Conservation (phyloP, 2,797 vertebrate genomes). For the Syndactyla subalaris region DNA sequence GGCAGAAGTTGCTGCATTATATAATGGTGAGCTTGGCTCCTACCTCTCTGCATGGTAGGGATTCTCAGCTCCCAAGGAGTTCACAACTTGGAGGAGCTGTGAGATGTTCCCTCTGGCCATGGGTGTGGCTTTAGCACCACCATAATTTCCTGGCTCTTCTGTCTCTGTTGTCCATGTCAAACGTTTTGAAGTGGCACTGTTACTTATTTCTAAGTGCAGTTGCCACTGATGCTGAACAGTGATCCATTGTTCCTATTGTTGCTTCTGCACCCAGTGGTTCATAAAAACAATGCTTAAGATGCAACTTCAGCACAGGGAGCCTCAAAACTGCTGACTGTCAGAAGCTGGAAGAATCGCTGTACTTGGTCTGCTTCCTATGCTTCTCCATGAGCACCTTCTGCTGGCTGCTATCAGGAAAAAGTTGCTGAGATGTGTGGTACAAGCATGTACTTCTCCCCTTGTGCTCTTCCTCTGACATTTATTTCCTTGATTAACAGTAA, state of each 20-base stretch:
- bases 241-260: constrained; percentile 68
- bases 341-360: neutral
- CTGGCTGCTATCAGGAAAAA: neutral
- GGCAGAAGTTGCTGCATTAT: neutral
- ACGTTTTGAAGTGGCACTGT: constrained; percentile 56
- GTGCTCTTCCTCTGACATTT: neutral
- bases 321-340: constrained; percentile 44
- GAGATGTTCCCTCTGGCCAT: constrained; percentile 30
- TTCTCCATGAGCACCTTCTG: neutral
- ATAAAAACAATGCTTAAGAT: constrained; percentile 64
- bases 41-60: constrained; percentile 42
- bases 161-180: constrained; percentile 43
- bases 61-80: constrained; percentile 16
- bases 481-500: neutral
- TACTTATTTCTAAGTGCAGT: constrained; percentile 63
- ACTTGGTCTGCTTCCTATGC: neutral
- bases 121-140: constrained; percentile 52
- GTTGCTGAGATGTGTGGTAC: neutral
- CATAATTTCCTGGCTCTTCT: constrained; percentile 62
- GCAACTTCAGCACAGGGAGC: constrained; percentile 61
- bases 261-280: constrained; percentile 54
- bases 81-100: constrained; percentile 33
- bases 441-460: neutral
- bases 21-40: constrained; percentile 44
- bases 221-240: constrained; percentile 66